A percentile compares a stretch with the other conserved stretches of the same genome.
These are phyloP conservation scores for Drosophila nasuta DNA, from an alignment of 1,140 invertebrate species.

Conservation along the genomic window DNA sequence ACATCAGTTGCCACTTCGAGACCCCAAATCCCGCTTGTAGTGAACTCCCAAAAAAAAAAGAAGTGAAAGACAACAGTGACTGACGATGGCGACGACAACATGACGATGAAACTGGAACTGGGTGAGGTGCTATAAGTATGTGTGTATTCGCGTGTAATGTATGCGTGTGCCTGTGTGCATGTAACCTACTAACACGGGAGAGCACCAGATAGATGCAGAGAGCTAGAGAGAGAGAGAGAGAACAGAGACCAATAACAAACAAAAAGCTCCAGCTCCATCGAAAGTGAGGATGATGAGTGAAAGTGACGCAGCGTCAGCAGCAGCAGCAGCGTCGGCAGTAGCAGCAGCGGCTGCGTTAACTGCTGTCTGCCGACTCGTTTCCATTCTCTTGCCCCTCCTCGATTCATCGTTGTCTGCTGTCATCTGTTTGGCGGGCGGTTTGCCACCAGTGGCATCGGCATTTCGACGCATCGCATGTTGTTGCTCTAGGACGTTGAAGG, in stretches of 20 bases:
- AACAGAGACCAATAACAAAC: conserved; percentile 38
- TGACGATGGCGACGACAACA: conserved; percentile 36
- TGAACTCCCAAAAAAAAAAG: conserved; percentile 14
- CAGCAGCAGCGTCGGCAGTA: neutral
- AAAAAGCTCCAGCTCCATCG: conserved; percentile 55
- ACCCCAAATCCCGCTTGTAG: conserved; percentile 43
- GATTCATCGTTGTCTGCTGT: conserved; percentile 37
- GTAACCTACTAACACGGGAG: conserved; percentile 65
- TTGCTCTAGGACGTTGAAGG: conserved; percentile 81
- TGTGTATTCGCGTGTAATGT: conserved; percentile 27
- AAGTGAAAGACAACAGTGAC: conserved; percentile 52
- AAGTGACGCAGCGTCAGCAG: conserved; percentile 46
- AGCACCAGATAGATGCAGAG: conserved; percentile 15
- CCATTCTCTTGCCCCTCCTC: neutral
- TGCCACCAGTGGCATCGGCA: conserved; percentile 59
- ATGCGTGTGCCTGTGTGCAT: conserved; percentile 19
- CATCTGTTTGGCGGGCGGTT: conserved; percentile 83
- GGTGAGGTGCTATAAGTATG: neutral
- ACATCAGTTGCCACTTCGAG: neutral
- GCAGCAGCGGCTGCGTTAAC: conserved; percentile 27
- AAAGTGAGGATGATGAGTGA: conserved; percentile 63
- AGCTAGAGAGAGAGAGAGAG: neutral
- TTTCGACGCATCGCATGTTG: conserved; percentile 52
- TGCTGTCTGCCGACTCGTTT: conserved; percentile 9
- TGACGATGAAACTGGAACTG: conserved; percentile 14